phyloP scores from a whole-genome alignment of 2,113 vertebrate species.

The Conger conger region DNA sequence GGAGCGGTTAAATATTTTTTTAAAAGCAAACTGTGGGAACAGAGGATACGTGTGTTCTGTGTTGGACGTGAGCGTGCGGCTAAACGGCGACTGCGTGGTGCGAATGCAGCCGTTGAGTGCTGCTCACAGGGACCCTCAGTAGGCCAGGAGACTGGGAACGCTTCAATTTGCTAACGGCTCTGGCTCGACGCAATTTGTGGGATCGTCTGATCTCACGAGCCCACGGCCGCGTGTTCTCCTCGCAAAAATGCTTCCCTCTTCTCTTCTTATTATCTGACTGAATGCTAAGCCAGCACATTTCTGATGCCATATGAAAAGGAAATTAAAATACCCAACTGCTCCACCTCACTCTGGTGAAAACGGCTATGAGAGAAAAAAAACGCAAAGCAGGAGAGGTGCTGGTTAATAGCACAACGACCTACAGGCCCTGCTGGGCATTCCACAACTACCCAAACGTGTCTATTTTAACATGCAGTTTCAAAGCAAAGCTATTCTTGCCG shows the following conservation, averaged over 20 bases:
- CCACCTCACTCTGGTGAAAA: not conserved
- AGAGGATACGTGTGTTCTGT: not conserved
- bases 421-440: not conserved
- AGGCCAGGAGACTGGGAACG: not conserved
- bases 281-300: not conserved
- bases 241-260: not conserved
- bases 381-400: not conserved
- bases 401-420: not conserved
- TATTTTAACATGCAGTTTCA: not conserved
- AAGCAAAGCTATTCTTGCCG: not conserved
- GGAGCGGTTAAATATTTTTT: not conserved
- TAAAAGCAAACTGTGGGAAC: not conserved
- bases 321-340: not conserved
- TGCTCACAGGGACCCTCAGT: not conserved
- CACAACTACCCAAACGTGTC: not conserved
- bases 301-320: not conserved
- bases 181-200: not conserved
- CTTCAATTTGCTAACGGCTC: slow-evolving; percentile 1
- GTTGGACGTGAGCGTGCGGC: not conserved
- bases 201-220: not conserved
- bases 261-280: not conserved
- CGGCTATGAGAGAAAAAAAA: not conserved
- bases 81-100: not conserved
- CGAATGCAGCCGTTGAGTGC: not conserved
- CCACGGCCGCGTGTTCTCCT: not conserved